These are phyloP conservation scores for Acanthopagrus latus DNA, from an alignment of 2,797 vertebrate genomes.

Conservation along the genomic window DNA sequence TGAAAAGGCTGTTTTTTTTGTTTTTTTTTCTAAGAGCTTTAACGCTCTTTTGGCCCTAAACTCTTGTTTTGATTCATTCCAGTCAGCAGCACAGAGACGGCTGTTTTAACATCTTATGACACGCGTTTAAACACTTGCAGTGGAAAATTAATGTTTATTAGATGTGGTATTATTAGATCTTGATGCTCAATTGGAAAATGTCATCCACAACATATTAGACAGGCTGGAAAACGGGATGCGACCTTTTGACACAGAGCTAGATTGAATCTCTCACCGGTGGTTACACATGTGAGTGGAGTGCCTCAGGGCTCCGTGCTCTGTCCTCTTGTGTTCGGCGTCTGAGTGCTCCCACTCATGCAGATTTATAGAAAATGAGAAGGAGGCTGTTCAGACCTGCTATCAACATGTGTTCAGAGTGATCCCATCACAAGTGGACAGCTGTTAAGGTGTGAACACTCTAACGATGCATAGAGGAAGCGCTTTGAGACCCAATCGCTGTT, in stretches of 20 bases:
- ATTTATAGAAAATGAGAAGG: not conserved
- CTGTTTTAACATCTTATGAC: slow-evolving; percentile 1
- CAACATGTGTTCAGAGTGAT: too few relatives aligned
- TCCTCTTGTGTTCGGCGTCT: not conserved
- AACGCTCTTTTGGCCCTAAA: not conserved
- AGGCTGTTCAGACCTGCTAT: too few relatives aligned
- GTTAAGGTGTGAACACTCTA: too few relatives aligned
- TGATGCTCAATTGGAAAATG: not conserved
- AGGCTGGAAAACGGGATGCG: not conserved
- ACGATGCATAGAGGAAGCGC: too few relatives aligned
- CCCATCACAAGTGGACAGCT: too few relatives aligned
- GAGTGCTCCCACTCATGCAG: not conserved
- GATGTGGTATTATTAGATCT: too few relatives aligned
- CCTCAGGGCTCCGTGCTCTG: not conserved
- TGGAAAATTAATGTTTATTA: not conserved
- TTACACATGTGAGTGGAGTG: not conserved
- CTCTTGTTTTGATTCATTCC: not conserved
- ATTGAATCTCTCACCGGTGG: not conserved
- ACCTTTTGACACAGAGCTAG: not conserved
- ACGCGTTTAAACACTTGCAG: not conserved
- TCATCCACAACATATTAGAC: not conserved
- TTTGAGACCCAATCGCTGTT: too few relatives aligned
- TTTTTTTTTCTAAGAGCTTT: not conserved
- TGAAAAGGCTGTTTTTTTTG: not conserved
- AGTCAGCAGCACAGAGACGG: not conserved